phyloP scores from a whole-genome alignment of 2,797 vertebrate species.

The Fringilla coelebs region DNA sequence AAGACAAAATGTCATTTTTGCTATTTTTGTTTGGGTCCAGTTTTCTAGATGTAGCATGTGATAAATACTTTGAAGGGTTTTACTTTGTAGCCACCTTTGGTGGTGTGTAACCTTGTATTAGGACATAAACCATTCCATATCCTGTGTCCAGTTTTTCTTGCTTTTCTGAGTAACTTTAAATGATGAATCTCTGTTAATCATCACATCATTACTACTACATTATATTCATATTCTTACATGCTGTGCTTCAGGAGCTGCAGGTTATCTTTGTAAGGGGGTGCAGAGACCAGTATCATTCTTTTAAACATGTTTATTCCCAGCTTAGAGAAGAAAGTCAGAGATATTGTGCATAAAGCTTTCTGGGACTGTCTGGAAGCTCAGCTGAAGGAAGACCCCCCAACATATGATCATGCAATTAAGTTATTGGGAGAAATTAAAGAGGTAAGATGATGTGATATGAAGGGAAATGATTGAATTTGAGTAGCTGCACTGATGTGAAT shows the following conservation, averaged over 20 bases:
- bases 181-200: neutral
- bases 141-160: neutral
- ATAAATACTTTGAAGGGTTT: neutral
- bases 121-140: neutral
- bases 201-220: neutral
- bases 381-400: constrained; percentile 87
- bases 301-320: constrained; percentile 69
- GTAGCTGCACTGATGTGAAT: neutral
- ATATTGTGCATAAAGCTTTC: constrained; percentile 95
- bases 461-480: neutral
- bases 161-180: neutral
- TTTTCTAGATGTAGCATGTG: neutral
- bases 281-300: neutral
- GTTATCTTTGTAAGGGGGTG: neutral
- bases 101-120: neutral
- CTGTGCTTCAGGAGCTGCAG: neutral
- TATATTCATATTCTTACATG: neutral
- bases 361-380: constrained; percentile 93
- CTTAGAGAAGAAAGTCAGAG: constrained; percentile 90
- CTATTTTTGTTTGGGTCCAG: neutral
- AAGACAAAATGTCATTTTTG: neutral
- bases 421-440: constrained; percentile 94
- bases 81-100: neutral
- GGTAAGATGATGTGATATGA: constrained; percentile 71
- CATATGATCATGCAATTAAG: constrained; percentile 89